These are phyloP conservation scores for Halcyon badia DNA, from an alignment of 2,797 vertebrate species.

Conservation along the genomic window DNA sequence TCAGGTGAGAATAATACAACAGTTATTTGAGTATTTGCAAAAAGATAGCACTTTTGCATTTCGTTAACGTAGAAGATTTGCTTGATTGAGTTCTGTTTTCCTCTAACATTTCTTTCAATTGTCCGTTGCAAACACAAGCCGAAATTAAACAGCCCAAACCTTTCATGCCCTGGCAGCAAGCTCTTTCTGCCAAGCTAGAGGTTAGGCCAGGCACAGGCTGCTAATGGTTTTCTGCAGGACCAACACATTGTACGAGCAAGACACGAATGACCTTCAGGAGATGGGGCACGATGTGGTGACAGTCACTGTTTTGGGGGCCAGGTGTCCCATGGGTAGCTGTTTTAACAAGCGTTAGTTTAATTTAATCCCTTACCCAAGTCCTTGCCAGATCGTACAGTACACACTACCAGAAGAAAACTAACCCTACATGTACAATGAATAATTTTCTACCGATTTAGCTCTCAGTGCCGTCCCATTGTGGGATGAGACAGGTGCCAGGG, in stretches of 20 bases:
- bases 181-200: neutral
- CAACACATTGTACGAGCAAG: neutral
- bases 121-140: neutral
- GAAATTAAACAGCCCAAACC: neutral
- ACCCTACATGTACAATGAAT: neutral
- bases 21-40: neutral
- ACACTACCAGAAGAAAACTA: neutral
- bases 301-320: neutral
- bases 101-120: neutral
- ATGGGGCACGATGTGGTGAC: fast-evolving
- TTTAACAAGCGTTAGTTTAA: neutral
- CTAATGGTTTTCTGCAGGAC: neutral
- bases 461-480: neutral
- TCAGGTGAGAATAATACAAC: neutral
- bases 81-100: neutral
- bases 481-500: neutral
- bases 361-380: neutral
- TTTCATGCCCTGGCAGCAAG: neutral
- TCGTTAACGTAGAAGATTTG: neutral
- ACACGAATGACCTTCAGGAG: neutral
- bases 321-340: neutral
- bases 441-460: neutral
- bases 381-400: neutral
- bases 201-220: neutral
- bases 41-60: neutral